A percentile compares a stretch with the other conserved stretches of the same genome.
Conservation (phyloP, 2,888 invertebrate genomes). For the Leptopilina syphax region DNA sequence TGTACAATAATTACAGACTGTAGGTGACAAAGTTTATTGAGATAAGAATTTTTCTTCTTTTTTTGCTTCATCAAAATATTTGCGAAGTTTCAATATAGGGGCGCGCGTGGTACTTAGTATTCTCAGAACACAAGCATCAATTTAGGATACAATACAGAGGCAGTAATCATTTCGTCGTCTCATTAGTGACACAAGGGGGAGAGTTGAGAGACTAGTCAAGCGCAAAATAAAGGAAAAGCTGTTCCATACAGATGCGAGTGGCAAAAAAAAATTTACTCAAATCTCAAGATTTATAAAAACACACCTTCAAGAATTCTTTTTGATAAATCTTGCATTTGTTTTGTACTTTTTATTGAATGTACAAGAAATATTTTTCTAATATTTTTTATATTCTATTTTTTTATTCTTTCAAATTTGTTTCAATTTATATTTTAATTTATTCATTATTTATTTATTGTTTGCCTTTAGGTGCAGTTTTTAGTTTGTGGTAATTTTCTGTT, state of each 20-base stretch:
- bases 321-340: too few species aligned
- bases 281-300: conserved; percentile 38
- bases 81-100: not conserved
- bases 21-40: not conserved
- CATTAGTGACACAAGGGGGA: conserved; percentile 51
- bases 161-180: conserved; percentile 53
- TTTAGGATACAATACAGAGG: conserved; percentile 43
- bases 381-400: too few species aligned
- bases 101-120: conserved; percentile 8
- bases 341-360: too few species aligned
- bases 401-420: too few species aligned
- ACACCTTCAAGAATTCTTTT: conserved; percentile 47
- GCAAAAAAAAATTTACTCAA: conserved; percentile 50
- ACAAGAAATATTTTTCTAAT: too few species aligned
- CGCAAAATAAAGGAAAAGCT: not conserved
- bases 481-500: too few species aligned
- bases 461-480: too few species aligned
- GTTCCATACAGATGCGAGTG: not conserved
- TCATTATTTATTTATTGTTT: too few species aligned
- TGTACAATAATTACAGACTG: not conserved
- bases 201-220: conserved; percentile 30
- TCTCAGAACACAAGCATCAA: conserved; percentile 1
- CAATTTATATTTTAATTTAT: too few species aligned
- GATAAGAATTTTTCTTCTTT: not conserved
- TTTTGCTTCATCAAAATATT: conserved; percentile 16